A percentile compares a stretch with the other conserved stretches of the same genome.
These are phyloP conservation scores for Physocephala rufipes DNA, from an alignment of 2,888 invertebrate species.

Conservation along the genomic window DNA sequence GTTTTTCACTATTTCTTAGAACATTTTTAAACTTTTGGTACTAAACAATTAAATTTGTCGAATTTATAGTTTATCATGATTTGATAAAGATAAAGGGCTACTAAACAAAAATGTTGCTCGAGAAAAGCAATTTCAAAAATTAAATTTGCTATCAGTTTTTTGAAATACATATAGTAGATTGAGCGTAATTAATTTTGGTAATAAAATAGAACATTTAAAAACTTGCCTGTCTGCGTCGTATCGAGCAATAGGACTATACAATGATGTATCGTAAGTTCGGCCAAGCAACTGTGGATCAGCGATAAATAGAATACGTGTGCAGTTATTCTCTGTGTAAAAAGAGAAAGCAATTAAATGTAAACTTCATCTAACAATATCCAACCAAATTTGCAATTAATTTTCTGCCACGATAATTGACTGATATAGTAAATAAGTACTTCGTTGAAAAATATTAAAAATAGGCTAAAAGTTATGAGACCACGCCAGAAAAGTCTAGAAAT, in stretches of 20 bases:
- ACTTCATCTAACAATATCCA: constrained; percentile 40
- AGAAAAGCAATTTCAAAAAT: no score
- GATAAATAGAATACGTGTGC: constrained; percentile 76
- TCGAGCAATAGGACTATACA: constrained; percentile 76
- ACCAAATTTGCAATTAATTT: constrained; percentile 62
- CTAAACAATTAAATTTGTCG: no score
- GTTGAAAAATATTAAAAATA: constrained; percentile 59
- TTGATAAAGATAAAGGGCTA: no score
- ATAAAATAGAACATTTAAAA: not conserved
- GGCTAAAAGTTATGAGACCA: constrained; percentile 53
- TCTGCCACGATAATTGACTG: constrained; percentile 59
- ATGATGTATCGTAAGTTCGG: constrained; percentile 75
- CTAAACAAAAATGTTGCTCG: no score
- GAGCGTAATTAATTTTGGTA: no score
- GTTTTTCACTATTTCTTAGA: no score
- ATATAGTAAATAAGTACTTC: constrained; percentile 61
- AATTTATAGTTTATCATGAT: no score
- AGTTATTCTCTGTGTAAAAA: constrained; percentile 65
- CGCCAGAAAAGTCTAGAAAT: constrained; percentile 55
- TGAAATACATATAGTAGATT: no score
- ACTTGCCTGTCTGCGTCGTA: constrained; percentile 89
- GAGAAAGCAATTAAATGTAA: constrained; percentile 31
- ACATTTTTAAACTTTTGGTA: no score
- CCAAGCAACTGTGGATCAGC: constrained; percentile 96
- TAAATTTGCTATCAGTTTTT: no score